Base-by-base conservation (phyloP, 37 sponge, comb jelly and placozoan species). In the Cladorhizidae sp. region DNA sequence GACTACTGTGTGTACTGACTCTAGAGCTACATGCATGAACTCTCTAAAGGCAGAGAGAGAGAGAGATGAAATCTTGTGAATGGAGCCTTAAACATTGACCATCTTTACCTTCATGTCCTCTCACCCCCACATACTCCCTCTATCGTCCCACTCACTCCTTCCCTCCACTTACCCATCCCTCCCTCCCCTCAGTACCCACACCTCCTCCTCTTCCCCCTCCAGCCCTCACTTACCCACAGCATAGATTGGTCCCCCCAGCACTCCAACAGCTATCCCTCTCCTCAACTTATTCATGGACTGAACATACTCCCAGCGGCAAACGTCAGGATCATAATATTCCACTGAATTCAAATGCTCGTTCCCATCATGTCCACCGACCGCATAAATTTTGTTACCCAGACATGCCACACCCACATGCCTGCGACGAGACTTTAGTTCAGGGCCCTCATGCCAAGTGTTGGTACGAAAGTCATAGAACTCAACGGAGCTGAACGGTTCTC, bases 381-480 rank as follows among this genome's bases (percentile, higher is more conserved):
- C 97, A 75, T 91, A 96, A 50, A 96, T 62, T 79, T 86, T 91
- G 5, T 81, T 84, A 32, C 78, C 82, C 62, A 91, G 28, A 25
- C 80, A 87, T n/a, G 87, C 89, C 81, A 96, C 97, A 18, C 96
- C 96, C 74, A 96, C 96, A 83, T 96, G 96, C 57, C 96, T 75
- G 32, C 96, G 84, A 18, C 90, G 72, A 29, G 91, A 87, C 7
- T 59, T 83, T 29, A 96, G 88, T 37, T 84, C 79, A 0, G 91
- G 81, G 32, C 85, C 91, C 28, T 85, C 92, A 57, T 80, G 73
- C 98, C 98, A 98, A 0, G 92, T 57, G 57, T 98, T 93, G 59
- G 87, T 82, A 28, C 77, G 73, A 59, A 95, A 95, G 79, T 91
- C 86, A 80, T 93, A 98, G 45, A 86, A 82, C 88, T 98, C 98